phyloP scores from a whole-genome alignment of 1,140 invertebrate genomes.

The Brachionus rubens region DNA sequence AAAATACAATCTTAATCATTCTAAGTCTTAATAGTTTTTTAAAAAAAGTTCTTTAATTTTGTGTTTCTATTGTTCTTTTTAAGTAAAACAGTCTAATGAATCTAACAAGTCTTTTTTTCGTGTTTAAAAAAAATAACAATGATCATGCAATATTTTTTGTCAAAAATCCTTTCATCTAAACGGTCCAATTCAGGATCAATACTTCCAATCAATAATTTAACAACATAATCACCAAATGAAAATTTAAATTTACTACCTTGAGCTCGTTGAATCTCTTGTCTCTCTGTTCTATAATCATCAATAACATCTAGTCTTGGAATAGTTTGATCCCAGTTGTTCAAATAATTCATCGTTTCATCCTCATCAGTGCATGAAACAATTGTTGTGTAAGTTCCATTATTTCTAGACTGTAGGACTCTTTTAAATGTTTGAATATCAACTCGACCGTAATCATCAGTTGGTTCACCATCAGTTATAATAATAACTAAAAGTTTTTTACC shows the following conservation, averaged over 20 bases:
- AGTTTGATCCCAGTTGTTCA: conserved; percentile 31
- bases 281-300: conserved; percentile 22
- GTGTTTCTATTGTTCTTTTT: too few relatives aligned
- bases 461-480: conserved; percentile 15
- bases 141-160: too few relatives aligned
- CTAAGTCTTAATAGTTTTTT: too few relatives aligned
- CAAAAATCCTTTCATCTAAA: too few relatives aligned
- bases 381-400: neutral
- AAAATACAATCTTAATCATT: too few relatives aligned
- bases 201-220: conserved; percentile 2
- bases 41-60: too few relatives aligned
- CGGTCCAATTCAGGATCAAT: neutral
- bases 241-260: neutral
- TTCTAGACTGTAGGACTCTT: neutral
- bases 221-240: conserved; percentile 43
- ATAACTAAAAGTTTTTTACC: conserved; percentile 32
- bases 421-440: conserved; percentile 6
- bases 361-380: conserved; percentile 42
- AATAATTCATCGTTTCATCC: conserved; percentile 4
- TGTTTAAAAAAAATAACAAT: too few relatives aligned
- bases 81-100: too few relatives aligned
- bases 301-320: conserved; percentile 14
- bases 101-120: too few relatives aligned
- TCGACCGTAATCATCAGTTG: conserved; percentile 24
- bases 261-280: neutral